A percentile compares a stretch with the other conserved stretches of the same genome.
phyloP scores from a whole-genome alignment of 2,888 invertebrate genomes.

The Drosophila lutescens region DNA sequence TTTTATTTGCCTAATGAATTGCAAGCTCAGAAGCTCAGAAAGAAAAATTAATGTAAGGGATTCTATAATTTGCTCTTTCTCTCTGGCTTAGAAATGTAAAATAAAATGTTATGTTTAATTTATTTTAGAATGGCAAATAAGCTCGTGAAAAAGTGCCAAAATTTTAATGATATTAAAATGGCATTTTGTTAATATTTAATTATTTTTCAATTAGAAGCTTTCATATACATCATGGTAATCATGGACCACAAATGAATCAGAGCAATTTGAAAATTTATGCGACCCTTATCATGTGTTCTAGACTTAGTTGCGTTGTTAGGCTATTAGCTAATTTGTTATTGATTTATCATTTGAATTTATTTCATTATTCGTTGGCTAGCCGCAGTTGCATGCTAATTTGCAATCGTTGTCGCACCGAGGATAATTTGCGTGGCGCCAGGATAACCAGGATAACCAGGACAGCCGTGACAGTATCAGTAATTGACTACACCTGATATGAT shows the following conservation, averaged over 20 bases:
- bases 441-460: slow-evolving; percentile 30
- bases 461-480: slow-evolving; percentile 40
- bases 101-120: no score
- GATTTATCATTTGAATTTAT: slow-evolving; percentile 30
- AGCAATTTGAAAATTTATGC: not conserved
- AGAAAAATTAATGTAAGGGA: no score
- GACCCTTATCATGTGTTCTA: not conserved
- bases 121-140: no score
- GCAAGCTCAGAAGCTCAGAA: no score
- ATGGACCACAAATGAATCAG: slow-evolving; percentile 19
- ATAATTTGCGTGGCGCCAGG: slow-evolving; percentile 33
- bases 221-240: not conserved
- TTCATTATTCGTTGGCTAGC: slow-evolving; percentile 28
- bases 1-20: not conserved
- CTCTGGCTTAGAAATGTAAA: no score
- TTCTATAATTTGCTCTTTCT: no score
- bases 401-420: slow-evolving; percentile 1
- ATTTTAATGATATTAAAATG: not conserved
- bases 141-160: not conserved
- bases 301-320: slow-evolving; percentile 4
- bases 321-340: slow-evolving; percentile 35
- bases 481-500: slow-evolving; percentile 37
- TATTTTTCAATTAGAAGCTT: not conserved
- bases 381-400: slow-evolving; percentile 12
- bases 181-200: not conserved